Conservation (phyloP, 2,797 vertebrate genomes). For the Thripadectes ignobilis region DNA sequence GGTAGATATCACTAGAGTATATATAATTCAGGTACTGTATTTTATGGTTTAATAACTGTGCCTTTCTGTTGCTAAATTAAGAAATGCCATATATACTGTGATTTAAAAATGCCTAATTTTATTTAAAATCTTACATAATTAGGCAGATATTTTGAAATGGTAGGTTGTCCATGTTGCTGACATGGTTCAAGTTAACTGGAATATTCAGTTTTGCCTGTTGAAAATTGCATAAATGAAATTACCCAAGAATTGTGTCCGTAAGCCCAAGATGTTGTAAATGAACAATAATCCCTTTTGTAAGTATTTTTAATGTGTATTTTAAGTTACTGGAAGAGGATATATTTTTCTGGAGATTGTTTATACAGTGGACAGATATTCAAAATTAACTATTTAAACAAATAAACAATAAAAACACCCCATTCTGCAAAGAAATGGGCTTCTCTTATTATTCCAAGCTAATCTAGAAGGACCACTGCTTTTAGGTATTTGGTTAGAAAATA, state of each 20-base stretch:
- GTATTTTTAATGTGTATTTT: conserved; percentile 71
- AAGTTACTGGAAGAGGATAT: conserved; percentile 70
- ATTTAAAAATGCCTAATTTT: conserved; percentile 66
- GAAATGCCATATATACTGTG: conserved; percentile 80
- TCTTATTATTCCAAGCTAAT: conserved; percentile 54
- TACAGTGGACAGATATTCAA: conserved; percentile 56
- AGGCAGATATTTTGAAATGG: conserved; percentile 61
- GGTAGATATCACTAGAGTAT: conserved; percentile 21
- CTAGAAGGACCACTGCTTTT: conserved; percentile 33
- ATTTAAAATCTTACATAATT: conserved; percentile 54
- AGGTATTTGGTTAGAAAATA: neutral
- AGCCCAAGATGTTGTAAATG: conserved; percentile 54
- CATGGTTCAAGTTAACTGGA: conserved; percentile 27
- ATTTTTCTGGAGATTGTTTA: conserved; percentile 76
- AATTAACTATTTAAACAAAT: conserved; percentile 38
- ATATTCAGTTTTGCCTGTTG: conserved; percentile 31
- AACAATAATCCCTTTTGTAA: conserved; percentile 67
- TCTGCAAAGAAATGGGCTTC: conserved; percentile 29
- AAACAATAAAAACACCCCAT: conserved; percentile 42
- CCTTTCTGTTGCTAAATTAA: conserved; percentile 81
- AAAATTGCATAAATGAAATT: conserved; percentile 39
- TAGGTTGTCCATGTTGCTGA: conserved; percentile 23
- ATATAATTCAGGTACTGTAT: conserved; percentile 78
- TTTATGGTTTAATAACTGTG: conserved; percentile 79
- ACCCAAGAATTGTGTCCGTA: conserved; percentile 45